A percentile compares a stretch with the other conserved stretches of the same genome.
Conservation (phyloP, 2,888 invertebrate genomes). For the Phalangium opilio region DNA sequence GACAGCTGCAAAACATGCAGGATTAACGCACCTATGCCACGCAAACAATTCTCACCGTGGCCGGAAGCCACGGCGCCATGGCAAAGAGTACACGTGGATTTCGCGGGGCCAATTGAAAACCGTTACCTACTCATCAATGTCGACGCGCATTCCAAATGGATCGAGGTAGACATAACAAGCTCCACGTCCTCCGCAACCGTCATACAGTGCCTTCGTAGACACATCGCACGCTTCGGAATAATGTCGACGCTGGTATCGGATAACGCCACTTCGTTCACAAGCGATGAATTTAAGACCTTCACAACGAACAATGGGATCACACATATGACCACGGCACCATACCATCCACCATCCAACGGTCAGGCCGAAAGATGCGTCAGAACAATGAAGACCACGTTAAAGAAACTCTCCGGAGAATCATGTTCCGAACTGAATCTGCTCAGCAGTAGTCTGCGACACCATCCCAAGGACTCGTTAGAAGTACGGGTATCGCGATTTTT, state of each 20-base stretch:
- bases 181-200: conserved; percentile 15
- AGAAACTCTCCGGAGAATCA: no score
- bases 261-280: conserved; percentile 25
- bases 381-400: no score
- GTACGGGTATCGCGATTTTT: no score
- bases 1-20: conserved; percentile 19
- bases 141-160: conserved; percentile 33
- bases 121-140: conserved; percentile 27
- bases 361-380: conserved; percentile 12
- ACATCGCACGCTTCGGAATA: conserved; percentile 22
- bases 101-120: conserved; percentile 29
- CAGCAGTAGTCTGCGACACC: no score
- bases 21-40: conserved; percentile 4
- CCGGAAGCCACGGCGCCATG: conserved; percentile 22
- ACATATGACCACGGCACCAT: conserved; percentile 17
- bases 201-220: conserved; percentile 15
- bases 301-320: no score
- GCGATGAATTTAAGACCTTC: conserved; percentile 21
- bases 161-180: conserved; percentile 24
- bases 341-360: conserved; percentile 24
- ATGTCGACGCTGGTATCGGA: conserved; percentile 25
- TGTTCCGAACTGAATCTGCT: no score
- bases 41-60: conserved; percentile 1
- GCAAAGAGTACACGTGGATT: conserved; percentile 33
- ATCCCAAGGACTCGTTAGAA: no score